Evolutionary conservation across 2,888 invertebrate species (phyloP), one percentile per base, ranked within the genome.

Genomic region (Monoplex corrugatus): DNA sequence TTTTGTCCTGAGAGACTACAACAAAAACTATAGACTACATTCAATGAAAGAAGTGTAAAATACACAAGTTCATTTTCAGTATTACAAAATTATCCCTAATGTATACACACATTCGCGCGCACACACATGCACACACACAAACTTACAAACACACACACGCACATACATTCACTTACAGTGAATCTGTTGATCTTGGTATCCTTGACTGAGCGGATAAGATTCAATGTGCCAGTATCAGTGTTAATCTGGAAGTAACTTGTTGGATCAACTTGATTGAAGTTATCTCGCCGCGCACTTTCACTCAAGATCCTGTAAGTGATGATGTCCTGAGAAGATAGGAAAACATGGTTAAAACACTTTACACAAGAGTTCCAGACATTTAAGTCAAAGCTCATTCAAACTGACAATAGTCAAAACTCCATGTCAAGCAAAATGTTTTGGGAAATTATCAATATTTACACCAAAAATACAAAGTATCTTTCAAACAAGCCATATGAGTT

Each of bases 161-260:
- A 57, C 50, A 43, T 13, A 72, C 63, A 63, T 19, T 10, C 32
- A 72, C 91, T 40, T 75, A 94, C 94, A 80, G 89, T 78, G 88
- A 94, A 94, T 40, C 80, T 44, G 10, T 16, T 57, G 45, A 94
- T 93, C 78, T 92, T 90, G 40, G 90, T 90, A 38, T 91, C 90
- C 16, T 68, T 85, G 23, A 92, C 85, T 23, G 89, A 86, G 35
- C 87, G 75, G 44, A 75, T 88, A 19, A 94, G 90, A 3, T 32
- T 78, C 32, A 94, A 90, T 0, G 84, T 43, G 44, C 94, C 94
- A 40, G 92, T 93, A 3, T 78, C 88, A 19, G 90, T 86, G 72
- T 94, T 93, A 45, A 94, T 93, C 84, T 91, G 86, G 91, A 94
- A 94, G 87, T 93, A 92, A 1, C 83, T 80, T 10, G 91, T 82